These are phyloP conservation scores for Serilophus lunatus DNA, from an alignment of 2,113 vertebrate species.

Conservation along the genomic window DNA sequence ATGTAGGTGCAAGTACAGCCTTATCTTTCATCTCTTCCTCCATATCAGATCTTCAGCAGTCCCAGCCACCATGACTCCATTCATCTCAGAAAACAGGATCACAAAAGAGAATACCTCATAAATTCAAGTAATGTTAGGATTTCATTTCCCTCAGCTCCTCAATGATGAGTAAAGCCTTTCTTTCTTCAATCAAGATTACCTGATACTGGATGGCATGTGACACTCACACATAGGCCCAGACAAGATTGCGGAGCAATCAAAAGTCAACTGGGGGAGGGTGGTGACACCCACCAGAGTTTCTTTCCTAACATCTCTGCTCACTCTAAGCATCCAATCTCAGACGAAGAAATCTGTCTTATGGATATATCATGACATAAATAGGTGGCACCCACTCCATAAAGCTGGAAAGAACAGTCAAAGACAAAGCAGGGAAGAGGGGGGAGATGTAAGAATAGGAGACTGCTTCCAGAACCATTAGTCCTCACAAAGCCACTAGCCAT, in stretches of 20 bases:
- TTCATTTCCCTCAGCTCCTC: neutral
- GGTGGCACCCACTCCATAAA: neutral
- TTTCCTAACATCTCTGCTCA: neutral
- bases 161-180: neutral
- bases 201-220: neutral
- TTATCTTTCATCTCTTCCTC: constrained; percentile 8
- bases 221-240: fast-evolving
- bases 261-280: fast-evolving
- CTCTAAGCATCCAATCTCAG: neutral
- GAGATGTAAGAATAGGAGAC: neutral
- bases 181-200: constrained; percentile 33
- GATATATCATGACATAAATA: neutral
- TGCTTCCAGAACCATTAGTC: neutral
- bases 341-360: neutral
- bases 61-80: neutral
- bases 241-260: neutral
- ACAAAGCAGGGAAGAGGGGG: neutral
- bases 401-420: neutral
- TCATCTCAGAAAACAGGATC: neutral
- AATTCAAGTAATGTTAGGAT: neutral
- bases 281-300: neutral
- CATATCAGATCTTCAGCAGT: neutral
- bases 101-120: neutral
- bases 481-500: neutral
- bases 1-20: neutral